Evolutionary conservation across 2,113 vertebrate genomes (phyloP).

Genomic region (Indicator indicator): DNA sequence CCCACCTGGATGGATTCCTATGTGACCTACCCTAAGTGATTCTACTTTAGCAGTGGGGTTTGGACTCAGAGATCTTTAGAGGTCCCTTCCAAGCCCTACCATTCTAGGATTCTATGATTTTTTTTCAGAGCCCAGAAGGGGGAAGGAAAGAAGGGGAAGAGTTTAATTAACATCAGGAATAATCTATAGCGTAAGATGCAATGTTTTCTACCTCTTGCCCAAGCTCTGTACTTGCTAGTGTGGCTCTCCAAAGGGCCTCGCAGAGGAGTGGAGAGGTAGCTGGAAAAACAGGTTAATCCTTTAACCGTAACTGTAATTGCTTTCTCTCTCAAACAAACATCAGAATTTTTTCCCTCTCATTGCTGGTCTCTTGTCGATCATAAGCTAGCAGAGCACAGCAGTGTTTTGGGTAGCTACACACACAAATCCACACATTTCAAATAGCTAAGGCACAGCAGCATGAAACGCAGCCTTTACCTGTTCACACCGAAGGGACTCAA

Average conservation of each 20-base stretch:
- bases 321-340: constrained; percentile 38
- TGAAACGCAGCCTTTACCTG: constrained; percentile 28
- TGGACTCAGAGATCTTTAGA: no score
- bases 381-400: constrained; percentile 35
- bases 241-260: constrained; percentile 12
- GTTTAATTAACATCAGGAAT: background rate
- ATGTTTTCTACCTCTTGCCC: background rate
- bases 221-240: background rate
- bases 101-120: background rate
- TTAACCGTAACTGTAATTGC: constrained; percentile 36
- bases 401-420: background rate
- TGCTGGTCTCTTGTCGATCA: constrained; percentile 55
- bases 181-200: background rate
- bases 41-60: no score
- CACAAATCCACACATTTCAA: background rate
- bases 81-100: no score
- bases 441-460: constrained; percentile 44
- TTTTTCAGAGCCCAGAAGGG: background rate
- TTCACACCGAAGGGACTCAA: constrained; percentile 53
- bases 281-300: constrained; percentile 58
- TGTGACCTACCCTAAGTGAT: no score
- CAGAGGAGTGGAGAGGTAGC: background rate
- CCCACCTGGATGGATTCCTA: no score
- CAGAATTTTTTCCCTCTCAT: constrained; percentile 32
- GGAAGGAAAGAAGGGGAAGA: background rate